Base-by-base conservation (phyloP, 53 echinoderm and acorn worm species). In the Patiria pectinifera region DNA sequence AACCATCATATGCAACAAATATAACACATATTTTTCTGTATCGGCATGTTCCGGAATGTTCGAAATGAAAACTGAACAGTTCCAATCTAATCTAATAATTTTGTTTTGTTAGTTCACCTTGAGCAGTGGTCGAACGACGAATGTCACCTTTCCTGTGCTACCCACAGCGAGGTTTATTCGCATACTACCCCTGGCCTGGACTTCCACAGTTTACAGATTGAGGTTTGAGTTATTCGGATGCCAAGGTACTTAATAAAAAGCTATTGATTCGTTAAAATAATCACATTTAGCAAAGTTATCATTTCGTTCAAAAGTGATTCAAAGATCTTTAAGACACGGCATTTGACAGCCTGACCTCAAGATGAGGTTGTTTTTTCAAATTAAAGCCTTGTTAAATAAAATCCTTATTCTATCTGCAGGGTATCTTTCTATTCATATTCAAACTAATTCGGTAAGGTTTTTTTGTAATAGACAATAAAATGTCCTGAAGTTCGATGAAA, bases 201-300 rank as follows among this genome's bases (percentile, higher is more conserved):
- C 2, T 9, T 12, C 2, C 3, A 4, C 80, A 9, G 0, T 3
- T 11, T 79, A 45, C 19, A 2, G 14, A 15, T 0, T 79, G 45
- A 79, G 80, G 19, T 79, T 79, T 45, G 80, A 79, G 43, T 5
- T 79, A 11, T 24, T 79, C 48, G 80, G 80, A 3, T 79, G 80
- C 46, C 80, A 16, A 79, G 80, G 80, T 79, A 74, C 4, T 74
- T 10, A 4, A 16, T 74, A 16, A 74, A 12, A 74, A 21, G 21
- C 15, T 22, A 74, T 8, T 69, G 21, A 24, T 74, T 16, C 74
- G 24, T 74, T 74, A 4, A 0, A 53, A 69, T 3, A 69, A 15
- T 69, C 21, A 69, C 69, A 69, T 21, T 69, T 0, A 69, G 16
- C 15, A 15, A 18, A 69, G 13, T 18, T 1, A 11, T 69, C 13